Conservation (phyloP, 2,888 invertebrate genomes). For the Perithous albicinctus region DNA sequence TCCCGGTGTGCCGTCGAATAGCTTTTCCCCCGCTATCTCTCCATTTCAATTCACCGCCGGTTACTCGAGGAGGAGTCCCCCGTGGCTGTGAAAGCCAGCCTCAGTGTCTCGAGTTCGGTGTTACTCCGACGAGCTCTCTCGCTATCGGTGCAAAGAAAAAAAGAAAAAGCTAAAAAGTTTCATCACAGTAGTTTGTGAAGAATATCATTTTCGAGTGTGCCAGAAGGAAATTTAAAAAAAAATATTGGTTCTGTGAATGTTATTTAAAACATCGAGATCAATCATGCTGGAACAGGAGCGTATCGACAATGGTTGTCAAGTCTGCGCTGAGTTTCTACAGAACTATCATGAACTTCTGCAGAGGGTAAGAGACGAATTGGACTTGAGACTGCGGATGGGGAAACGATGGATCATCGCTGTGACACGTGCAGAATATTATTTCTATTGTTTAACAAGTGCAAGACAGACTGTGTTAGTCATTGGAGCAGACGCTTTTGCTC, state of each 20-base stretch:
- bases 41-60: slow-evolving; percentile 6
- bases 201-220: background rate
- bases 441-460: background rate
- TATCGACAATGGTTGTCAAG: slow-evolving; percentile 88
- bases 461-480: background rate
- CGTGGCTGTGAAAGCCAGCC: slow-evolving; percentile 43
- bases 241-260: slow-evolving; percentile 56
- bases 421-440: background rate
- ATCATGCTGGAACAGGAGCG: slow-evolving; percentile 89
- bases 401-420: slow-evolving; percentile 20
- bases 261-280: slow-evolving; percentile 46
- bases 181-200: no score
- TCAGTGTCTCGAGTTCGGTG: slow-evolving; percentile 56
- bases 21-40: slow-evolving; percentile 13
- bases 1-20: slow-evolving; percentile 39
- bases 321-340: slow-evolving; percentile 90
- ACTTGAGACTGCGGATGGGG: background rate
- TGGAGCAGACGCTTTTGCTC: background rate
- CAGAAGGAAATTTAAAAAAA: background rate
- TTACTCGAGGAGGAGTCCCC: slow-evolving; percentile 19
- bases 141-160: slow-evolving; percentile 28
- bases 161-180: no score
- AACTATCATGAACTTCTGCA: slow-evolving; percentile 89
- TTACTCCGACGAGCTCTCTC: slow-evolving; percentile 50
- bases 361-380: slow-evolving; percentile 86